These are phyloP conservation scores for Ceratina japonica DNA, from an alignment of 1,140 invertebrate species.

Conservation along the genomic window DNA sequence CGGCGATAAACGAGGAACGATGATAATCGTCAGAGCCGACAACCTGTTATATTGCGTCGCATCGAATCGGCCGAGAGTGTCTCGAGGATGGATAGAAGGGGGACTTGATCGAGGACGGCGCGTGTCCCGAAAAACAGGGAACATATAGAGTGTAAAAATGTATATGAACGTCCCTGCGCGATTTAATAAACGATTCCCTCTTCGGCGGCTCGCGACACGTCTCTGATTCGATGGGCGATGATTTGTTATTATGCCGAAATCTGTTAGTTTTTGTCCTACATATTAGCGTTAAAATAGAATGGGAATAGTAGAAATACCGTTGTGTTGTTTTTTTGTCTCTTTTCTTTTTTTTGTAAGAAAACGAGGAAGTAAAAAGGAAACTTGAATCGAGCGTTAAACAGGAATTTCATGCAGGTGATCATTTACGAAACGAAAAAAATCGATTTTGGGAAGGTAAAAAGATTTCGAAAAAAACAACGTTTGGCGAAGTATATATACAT, in stretches of 20 bases:
- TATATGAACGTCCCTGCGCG: too few relatives aligned
- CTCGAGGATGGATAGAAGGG: not conserved
- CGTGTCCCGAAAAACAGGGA: not conserved
- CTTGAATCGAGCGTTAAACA: not conserved
- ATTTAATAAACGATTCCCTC: not conserved
- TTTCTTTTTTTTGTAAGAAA: constrained; percentile 12
- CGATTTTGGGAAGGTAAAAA: constrained; percentile 6
- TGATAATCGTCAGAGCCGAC: constrained; percentile 62
- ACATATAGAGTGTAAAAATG: not conserved
- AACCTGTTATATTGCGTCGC: constrained; percentile 70
- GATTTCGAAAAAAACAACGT: not conserved
- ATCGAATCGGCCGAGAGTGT: constrained; percentile 27
- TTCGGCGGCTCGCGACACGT: constrained; percentile 3
- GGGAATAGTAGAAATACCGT: constrained; percentile 70
- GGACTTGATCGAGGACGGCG: too few relatives aligned
- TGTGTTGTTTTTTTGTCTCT: constrained; percentile 69
- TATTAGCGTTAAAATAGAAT: constrained; percentile 73
- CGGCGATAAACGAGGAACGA: constrained; percentile 50
- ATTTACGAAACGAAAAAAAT: not conserved
- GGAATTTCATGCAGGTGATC: not conserved
- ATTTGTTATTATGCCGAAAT: constrained; percentile 77
- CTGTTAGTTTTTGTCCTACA: constrained; percentile 77
- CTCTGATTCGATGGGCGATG: constrained; percentile 48
- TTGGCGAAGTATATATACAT: not conserved
- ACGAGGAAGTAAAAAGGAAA: constrained; percentile 21